A percentile compares a stretch with the other conserved stretches of the same genome.
Evolutionary conservation across 1,140 invertebrate species (phyloP).

Genomic region (Rhyzopertha dominica): DNA sequence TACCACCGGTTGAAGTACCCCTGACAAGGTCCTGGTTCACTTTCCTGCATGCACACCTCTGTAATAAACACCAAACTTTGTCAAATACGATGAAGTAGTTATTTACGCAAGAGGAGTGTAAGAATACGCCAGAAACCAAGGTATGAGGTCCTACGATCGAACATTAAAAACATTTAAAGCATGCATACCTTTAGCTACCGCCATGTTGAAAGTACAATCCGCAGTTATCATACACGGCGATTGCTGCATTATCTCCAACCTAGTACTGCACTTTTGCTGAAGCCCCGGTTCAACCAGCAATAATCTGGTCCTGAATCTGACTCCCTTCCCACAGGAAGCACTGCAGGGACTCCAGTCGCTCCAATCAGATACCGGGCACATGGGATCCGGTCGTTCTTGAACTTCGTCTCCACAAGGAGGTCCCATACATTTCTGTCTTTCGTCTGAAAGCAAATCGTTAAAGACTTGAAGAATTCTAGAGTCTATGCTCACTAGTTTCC

Average conservation of each 20-base stretch:
- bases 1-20: constrained; percentile 78
- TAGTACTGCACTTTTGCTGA: constrained; percentile 54
- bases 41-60: constrained; percentile 72
- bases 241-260: constrained; percentile 61
- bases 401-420: constrained; percentile 54
- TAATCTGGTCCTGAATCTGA: constrained; percentile 64
- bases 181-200: constrained; percentile 63
- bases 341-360: constrained; percentile 70
- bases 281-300: constrained; percentile 56
- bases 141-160: neutral
- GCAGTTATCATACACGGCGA: constrained; percentile 57
- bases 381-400: constrained; percentile 53
- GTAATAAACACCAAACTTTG: constrained; percentile 33
- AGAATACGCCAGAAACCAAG: neutral
- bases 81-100: neutral
- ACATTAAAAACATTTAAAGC: neutral
- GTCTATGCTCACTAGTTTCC: constrained; percentile 41
- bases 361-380: constrained; percentile 65
- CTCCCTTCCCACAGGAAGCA: constrained; percentile 64
- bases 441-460: constrained; percentile 44
- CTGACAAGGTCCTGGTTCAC: constrained; percentile 74
- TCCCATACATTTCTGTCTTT: constrained; percentile 71
- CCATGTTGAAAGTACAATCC: constrained; percentile 66
- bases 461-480: constrained; percentile 1
- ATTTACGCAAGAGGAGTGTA: neutral